Percentiles rank a stretch among this genome's conserved stretches.
Conservation (phyloP, 2,113 vertebrate species). For the Eudorcas thomsonii region DNA sequence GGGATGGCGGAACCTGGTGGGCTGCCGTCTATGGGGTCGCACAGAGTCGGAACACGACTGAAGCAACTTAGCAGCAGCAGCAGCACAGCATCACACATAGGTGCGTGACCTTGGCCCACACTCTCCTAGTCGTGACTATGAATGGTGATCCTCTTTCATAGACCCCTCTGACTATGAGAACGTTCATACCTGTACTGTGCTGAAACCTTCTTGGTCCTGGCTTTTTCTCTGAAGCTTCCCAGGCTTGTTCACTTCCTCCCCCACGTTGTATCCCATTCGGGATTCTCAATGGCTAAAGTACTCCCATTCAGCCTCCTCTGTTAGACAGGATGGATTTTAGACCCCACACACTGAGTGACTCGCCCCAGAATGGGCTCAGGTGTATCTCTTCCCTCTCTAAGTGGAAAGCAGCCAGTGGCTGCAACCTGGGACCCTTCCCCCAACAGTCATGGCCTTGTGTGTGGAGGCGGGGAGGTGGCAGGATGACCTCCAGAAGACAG, state of each 20-base stretch:
- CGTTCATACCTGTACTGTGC: not conserved
- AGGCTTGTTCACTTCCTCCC: not conserved
- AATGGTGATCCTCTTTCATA: not conserved
- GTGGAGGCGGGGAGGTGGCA: not conserved
- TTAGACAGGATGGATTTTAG: not conserved
- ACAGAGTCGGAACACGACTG: no score
- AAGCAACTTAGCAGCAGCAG: no score
- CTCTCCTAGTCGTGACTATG: not conserved
- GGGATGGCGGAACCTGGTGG: no score
- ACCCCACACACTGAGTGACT: no score
- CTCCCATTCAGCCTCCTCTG: not conserved
- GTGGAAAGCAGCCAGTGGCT: not conserved
- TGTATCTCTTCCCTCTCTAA: not conserved
- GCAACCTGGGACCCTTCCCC: no score
- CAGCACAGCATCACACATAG: no score
- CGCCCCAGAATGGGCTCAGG: not conserved
- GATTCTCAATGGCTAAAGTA: rapidly evolving
- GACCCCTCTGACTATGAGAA: not conserved
- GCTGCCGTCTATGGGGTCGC: no score
- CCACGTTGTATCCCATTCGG: rapidly evolving
- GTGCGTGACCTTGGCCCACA: rapidly evolving
- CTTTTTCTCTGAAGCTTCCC: not conserved
- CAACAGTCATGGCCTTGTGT: not conserved
- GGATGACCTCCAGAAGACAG: not conserved
- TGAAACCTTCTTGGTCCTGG: not conserved